A percentile compares a stretch with the other conserved stretches of the same genome.
Evolutionary conservation across 2,888 invertebrate genomes (phyloP).

Genomic region (Chrysotoxum bicinctum): DNA sequence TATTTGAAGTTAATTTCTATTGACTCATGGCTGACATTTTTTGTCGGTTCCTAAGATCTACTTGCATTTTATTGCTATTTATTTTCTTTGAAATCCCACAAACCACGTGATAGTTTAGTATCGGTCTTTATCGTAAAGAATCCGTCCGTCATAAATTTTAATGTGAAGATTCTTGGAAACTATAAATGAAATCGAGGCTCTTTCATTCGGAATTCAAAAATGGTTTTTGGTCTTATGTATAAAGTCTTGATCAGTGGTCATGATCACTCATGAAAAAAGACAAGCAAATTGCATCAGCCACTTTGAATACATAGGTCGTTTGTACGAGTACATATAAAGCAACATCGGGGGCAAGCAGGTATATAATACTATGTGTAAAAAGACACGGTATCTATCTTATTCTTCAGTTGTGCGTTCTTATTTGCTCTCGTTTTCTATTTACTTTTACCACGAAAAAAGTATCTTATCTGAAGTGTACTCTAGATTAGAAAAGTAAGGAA

Average conservation of each 20-base stretch:
- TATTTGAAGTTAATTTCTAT: constrained; percentile 10
- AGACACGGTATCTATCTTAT: not conserved
- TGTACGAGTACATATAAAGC: not conserved
- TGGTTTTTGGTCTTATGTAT: too few species aligned
- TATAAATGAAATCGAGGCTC: constrained; percentile 47
- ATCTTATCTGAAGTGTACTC: not conserved
- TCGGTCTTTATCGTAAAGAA: not conserved
- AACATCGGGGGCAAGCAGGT: not conserved
- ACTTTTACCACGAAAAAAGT: not conserved
- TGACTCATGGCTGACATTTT: constrained; percentile 47
- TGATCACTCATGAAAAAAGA: not conserved
- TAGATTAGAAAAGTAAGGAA: not conserved
- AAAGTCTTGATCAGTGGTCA: not conserved
- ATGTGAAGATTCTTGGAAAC: constrained; percentile 8
- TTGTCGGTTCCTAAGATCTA: constrained; percentile 41
- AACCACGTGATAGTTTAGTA: constrained; percentile 5
- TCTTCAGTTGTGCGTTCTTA: not conserved
- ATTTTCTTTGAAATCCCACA: not conserved
- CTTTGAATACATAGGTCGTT: constrained; percentile 22
- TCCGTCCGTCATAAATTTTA: constrained; percentile 1
- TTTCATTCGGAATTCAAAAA: constrained; percentile 7
- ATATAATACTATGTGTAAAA: not conserved
- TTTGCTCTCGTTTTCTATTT: not conserved
- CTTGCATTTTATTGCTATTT: not conserved
- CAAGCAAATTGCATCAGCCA: constrained; percentile 65